Evolutionary conservation across 2,888 invertebrate species (phyloP), one percentile per base, ranked within the genome.

Genomic region (Amaurobius ferox): DNA sequence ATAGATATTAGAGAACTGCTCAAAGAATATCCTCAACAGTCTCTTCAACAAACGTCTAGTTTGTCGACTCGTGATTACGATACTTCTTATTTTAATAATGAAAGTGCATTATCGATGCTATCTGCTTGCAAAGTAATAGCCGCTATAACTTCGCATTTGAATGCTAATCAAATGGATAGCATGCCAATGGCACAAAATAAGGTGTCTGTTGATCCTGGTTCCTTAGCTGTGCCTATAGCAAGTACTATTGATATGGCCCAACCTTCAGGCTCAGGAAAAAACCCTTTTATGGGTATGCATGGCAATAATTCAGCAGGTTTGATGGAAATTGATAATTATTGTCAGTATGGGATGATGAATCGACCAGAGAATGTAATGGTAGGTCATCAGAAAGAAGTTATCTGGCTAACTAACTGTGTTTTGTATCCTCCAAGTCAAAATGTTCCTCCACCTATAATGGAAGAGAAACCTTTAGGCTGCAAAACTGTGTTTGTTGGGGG

Each of bases 401-500:
- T 98, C 86, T 94, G 95, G 88, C 94, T 96, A 87, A 96, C 97
- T 91, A 94, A 94, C 76, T 96, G 96, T 90, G 96, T 95, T 35
- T 92, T 98, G 72, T 95, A 95, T 90, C 97, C 98, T 11, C 97
- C 98, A 7, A 95, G 95, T 91, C 94, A 95, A 0, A 95, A 95
- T 89, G 95, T 95, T 1, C 95, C 96, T 0, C 94, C 94, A 0
- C 96, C 96, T 0, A 95, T 96, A 0, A 95, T 95, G 0, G 93
- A 97, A 78, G 95, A 96, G 88, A 93, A 96, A 44, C 98, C 98
- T 0, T 95, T 95, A 0, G 98, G 98, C 0, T 98, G 98, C 91
- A 94, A 97, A 83, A 98, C 98, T 0, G 95, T 97, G 6, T 98
- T 98, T 92, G 97, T 98, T 26, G 98, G 98, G 67, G 98, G 98